Evolutionary conservation across 2,113 vertebrate species (phyloP), one percentile per base, ranked within the genome.

Genomic region (Notarius lentiginosus): DNA sequence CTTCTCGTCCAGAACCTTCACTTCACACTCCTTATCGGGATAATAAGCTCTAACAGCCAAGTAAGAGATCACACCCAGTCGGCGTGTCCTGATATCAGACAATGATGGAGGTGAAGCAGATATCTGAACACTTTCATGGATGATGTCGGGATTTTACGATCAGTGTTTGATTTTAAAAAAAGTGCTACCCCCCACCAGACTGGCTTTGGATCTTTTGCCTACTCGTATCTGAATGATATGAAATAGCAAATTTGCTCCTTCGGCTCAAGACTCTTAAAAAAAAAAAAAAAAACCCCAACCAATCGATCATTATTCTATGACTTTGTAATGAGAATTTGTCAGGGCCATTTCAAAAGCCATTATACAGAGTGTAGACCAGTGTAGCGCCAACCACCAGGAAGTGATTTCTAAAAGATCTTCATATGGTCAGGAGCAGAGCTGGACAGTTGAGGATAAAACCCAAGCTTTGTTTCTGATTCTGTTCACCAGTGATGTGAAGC

Each of bases 401-500:
- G 7, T 79, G 77, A 30, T 79, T 15, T 18, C 18, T 24, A n/a
- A 24, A 53, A 30, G 51, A 15, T 55, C 49, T 53, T n/a, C 24
- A 77, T 49, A 27, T 55, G 75, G 11, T 34, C 75, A 77, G 14
- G 34, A 41, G 68, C 30, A 41, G n/a, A 30, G 34, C 18, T 41
- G 30, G 30, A 18, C 66, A 68, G 66, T 68, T 68, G 66, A 30
- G 14, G 17, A 70, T 70, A 34, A 73, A 73, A 51, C 24, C 14
- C 7, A 53, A 55, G 75, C n/a, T 17, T 20, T 60, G 27, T 22
- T 60, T 60, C n/a, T 76, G 2, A 9, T 58, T 85, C 20, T 34
- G 2, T 86, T 20, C 89, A 84, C 9, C 90, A 97, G 97, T 84
- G 93, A 96, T n/a, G 96, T 98, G 73, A 93, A 95, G 41, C 79